These are phyloP conservation scores for Natrix natrix DNA, from an alignment of 2,797 vertebrate species.

Conservation along the genomic window DNA sequence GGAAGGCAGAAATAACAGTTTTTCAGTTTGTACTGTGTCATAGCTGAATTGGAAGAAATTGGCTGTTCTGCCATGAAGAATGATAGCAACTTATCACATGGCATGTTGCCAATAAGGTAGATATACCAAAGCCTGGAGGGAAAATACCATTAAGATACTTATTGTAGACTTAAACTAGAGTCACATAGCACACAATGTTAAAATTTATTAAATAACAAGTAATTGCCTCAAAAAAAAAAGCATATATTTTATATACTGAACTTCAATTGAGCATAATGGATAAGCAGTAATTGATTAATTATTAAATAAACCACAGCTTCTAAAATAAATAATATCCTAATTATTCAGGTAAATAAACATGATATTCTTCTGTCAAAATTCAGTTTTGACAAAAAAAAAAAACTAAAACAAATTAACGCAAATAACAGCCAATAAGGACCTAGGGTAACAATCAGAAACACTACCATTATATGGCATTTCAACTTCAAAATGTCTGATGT, in stretches of 20 bases:
- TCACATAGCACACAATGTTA: background rate
- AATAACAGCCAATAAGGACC: background rate
- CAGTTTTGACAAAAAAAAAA: background rate
- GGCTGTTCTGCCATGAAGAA: background rate
- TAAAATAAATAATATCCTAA: background rate
- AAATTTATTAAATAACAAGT: background rate
- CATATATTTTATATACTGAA: background rate
- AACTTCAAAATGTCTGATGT: background rate
- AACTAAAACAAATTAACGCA: background rate
- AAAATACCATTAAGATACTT: background rate
- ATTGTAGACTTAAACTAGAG: background rate
- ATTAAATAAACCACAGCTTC: background rate
- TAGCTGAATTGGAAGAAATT: background rate
- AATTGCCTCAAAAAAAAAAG: background rate
- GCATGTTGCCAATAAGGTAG: background rate
- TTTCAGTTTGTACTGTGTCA: background rate
- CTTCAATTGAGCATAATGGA: background rate
- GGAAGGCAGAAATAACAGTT: background rate
- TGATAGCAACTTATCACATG: background rate
- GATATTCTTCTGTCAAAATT: background rate
- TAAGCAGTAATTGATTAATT: background rate
- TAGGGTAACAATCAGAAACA: accelerated
- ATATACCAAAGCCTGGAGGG: background rate
- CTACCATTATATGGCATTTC: background rate
- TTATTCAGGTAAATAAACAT: background rate